Percentiles rank a stretch among this genome's conserved stretches.
These are phyloP conservation scores for Setipinna tenuifilis DNA, from an alignment of 2,797 vertebrate genomes.

Conservation along the genomic window DNA sequence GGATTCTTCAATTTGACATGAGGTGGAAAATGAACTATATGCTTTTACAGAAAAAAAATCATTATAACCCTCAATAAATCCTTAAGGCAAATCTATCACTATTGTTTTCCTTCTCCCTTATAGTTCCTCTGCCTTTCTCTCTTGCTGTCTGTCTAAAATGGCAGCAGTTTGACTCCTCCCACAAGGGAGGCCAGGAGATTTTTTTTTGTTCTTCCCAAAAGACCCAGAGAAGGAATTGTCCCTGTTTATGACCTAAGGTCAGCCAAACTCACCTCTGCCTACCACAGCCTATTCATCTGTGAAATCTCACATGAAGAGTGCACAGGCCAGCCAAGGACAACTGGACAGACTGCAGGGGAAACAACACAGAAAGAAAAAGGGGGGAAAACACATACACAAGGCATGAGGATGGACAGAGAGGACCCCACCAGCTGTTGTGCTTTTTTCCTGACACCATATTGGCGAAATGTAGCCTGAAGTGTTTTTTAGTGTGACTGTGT, in stretches of 20 bases:
- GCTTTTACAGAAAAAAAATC: neutral
- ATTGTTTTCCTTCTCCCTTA: constrained; percentile 7
- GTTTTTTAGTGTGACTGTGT: neutral
- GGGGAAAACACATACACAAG: neutral
- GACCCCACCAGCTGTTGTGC: constrained; percentile 18
- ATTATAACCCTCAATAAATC: neutral
- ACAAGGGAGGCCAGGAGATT: constrained; percentile 66
- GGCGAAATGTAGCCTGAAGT: neutral
- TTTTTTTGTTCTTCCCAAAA: constrained; percentile 74
- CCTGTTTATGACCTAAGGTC: constrained; percentile 68
- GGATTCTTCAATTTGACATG: neutral
- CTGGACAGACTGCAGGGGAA: constrained; percentile 19
- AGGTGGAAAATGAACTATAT: neutral
- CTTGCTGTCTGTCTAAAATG: constrained; percentile 60
- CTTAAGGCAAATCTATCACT: neutral
- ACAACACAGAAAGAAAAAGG: constrained; percentile 9
- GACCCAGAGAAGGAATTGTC: constrained; percentile 70
- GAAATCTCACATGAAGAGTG: constrained; percentile 57
- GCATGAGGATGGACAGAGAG: neutral
- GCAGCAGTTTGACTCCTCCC: constrained; percentile 68
- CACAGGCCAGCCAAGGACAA: constrained; percentile 21
- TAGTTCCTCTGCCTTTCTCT: constrained; percentile 48
- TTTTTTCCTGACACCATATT: neutral
- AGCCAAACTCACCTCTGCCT: constrained; percentile 70
- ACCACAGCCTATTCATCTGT: constrained; percentile 69